A percentile compares a stretch with the other conserved stretches of the same genome.
Evolutionary conservation across 2,797 vertebrate species (phyloP).

Genomic region (Sitta carolinensis): DNA sequence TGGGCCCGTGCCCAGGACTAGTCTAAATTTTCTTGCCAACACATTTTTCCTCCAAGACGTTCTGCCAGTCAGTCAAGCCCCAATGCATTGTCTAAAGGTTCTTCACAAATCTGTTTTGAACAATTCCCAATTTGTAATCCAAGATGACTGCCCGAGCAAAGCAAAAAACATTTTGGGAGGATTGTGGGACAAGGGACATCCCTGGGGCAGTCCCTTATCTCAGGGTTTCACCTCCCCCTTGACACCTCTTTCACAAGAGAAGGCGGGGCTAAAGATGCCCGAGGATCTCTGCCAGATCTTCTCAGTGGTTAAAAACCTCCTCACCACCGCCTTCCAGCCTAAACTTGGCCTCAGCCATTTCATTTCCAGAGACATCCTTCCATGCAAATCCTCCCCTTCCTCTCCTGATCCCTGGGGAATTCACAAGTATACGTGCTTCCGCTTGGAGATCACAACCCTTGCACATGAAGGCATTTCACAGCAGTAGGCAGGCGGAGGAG

Average conservation of each 20-base stretch:
- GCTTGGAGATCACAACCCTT: neutral
- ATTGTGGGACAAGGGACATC: neutral
- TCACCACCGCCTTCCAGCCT: neutral
- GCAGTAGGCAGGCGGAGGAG: neutral
- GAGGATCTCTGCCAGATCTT: neutral
- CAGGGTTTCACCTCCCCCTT: neutral
- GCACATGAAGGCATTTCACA: neutral
- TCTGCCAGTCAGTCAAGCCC: slow-evolving; percentile 13
- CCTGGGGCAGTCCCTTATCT: neutral
- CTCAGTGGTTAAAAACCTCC: neutral
- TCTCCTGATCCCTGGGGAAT: slow-evolving; percentile 44
- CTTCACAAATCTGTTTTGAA: slow-evolving; percentile 30
- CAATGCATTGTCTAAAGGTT: neutral
- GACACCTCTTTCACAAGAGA: neutral
- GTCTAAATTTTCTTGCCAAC: slow-evolving; percentile 30
- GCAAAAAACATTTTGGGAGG: neutral
- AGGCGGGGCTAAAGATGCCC: neutral
- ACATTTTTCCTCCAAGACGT: slow-evolving; percentile 24
- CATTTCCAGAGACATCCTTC: slow-evolving; percentile 34
- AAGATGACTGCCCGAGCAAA: neutral
- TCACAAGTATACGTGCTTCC: neutral
- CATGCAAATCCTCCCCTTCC: slow-evolving; percentile 47
- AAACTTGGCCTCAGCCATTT: neutral
- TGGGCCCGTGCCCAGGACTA: neutral
- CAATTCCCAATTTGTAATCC: neutral